Base-by-base conservation (phyloP, 2,113 vertebrate genomes). In the Madoqua kirkii region DNA sequence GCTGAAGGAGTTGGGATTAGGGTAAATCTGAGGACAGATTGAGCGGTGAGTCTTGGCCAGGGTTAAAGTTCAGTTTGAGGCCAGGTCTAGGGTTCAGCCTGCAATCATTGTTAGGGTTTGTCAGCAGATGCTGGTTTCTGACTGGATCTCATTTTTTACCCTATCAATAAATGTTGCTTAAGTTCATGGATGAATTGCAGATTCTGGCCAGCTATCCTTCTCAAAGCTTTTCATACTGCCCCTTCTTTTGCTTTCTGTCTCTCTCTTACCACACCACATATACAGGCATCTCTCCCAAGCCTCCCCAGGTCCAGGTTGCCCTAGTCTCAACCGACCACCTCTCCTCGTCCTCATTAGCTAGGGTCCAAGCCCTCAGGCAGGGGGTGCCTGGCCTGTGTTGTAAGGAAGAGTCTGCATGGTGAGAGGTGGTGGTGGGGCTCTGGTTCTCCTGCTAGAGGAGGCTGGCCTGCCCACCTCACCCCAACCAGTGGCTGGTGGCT, bases 11-110 rank as follows among this genome's bases (percentile, higher is more conserved):
- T 59, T 94, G 82, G 96, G 88, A 88, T 98, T 93, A 96, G 21
- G 43, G 12, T 89, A 55, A 95, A 8, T 55, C 90, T 92, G 54
- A 91, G 52, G 96, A 95, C 96, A 97, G 92, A 83, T 81, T 96
- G 67, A 93, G 62, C 25, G 1, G 74, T 40, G 27, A 96, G 91
- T 89, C 87, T 96, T 79, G 86, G 85, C 82, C 36, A 94, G 55
- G 71, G 81, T 96, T 97, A 79, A 93, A 93, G 89, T 93, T 98
- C 83, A 76, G 62, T 78, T 54, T 93, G 89, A 94, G 96, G 95
- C 64, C 94, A 92, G 11, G 6, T 78, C 83, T 67, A 97, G 85
- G 54, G 76, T 87, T 97, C 67, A 88, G 48, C 64, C 83, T 98
- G 54, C 0, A 19, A 87, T 76, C 71, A 78, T 33, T 60, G 29